phyloP scores from a whole-genome alignment of 2,888 invertebrate species.

The Dolichomitus sp. region DNA sequence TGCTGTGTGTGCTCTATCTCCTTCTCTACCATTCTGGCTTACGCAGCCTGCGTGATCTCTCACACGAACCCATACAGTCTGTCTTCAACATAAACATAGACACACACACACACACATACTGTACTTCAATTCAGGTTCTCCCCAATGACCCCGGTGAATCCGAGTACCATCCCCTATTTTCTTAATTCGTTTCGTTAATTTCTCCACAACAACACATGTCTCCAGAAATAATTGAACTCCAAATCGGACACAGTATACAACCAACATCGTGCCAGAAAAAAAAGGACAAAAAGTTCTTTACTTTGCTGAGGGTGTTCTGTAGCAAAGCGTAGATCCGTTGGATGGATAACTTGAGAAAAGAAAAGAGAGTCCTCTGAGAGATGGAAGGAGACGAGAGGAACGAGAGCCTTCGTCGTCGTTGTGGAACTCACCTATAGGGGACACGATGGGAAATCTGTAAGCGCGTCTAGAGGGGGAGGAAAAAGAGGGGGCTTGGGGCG shows the following conservation, averaged over 20 bases:
- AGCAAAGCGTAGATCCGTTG: slow-evolving; percentile 57
- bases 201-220: slow-evolving; percentile 55
- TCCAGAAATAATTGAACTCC: slow-evolving; percentile 52
- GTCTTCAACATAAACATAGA: neutral
- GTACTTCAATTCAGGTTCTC: slow-evolving; percentile 35
- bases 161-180: slow-evolving; percentile 51
- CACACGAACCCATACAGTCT: slow-evolving; percentile 22
- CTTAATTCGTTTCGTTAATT: slow-evolving; percentile 68
- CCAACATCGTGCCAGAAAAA: neutral
- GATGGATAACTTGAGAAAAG: slow-evolving; percentile 59
- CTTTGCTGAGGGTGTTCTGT: slow-evolving; percentile 24
- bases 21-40: slow-evolving; percentile 41
- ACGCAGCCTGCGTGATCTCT: slow-evolving; percentile 59
- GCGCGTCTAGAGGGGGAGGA: slow-evolving; percentile 63
- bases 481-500: slow-evolving; percentile 76
- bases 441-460: slow-evolving; percentile 72
- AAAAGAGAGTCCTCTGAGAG: slow-evolving; percentile 57
- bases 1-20: slow-evolving; percentile 52
- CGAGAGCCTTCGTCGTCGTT: slow-evolving; percentile 38
- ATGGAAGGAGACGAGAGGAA: slow-evolving; percentile 48
- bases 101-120: neutral
- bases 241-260: neutral
- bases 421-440: slow-evolving; percentile 60
- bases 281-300: neutral
- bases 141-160: slow-evolving; percentile 40